These are phyloP conservation scores for Romanomermis culicivorax DNA, from an alignment of 2,888 invertebrate species.

Conservation along the genomic window DNA sequence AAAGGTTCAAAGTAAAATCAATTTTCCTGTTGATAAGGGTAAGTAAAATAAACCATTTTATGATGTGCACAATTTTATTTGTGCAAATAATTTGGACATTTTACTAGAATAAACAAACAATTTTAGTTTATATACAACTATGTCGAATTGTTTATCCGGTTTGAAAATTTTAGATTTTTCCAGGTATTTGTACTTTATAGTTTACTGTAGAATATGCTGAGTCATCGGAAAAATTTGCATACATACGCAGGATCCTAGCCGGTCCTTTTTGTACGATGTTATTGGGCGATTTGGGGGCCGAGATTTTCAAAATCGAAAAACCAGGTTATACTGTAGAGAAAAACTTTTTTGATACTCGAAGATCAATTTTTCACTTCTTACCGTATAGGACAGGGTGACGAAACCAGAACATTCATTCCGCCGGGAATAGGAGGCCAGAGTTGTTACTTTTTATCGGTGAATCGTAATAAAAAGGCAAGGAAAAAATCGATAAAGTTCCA, in stretches of 20 bases:
- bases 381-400: conserved; percentile 45
- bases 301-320: conserved; percentile 71
- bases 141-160: not conserved
- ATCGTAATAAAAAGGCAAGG: conserved; percentile 61
- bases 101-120: no score
- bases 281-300: conserved; percentile 72
- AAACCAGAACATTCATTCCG: conserved; percentile 76
- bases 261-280: conserved; percentile 88
- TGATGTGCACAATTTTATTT: no score
- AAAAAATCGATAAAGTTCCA: conserved; percentile 13
- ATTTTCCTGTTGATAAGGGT: no score
- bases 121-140: no score
- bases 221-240: not conserved
- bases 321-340: no score
- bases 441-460: conserved; percentile 63
- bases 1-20: no score
- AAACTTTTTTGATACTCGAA: no score
- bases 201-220: not conserved
- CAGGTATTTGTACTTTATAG: not conserved
- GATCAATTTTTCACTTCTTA: no score
- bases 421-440: conserved; percentile 42
- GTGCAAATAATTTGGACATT: no score
- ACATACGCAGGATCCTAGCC: conserved; percentile 48
- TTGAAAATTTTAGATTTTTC: conserved; percentile 1
- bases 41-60: no score